Evolutionary conservation across 64 coral and sea anemone species (phyloP), one percentile per base, ranked within the genome.

Genomic region (Stichodactyla helianthus): DNA sequence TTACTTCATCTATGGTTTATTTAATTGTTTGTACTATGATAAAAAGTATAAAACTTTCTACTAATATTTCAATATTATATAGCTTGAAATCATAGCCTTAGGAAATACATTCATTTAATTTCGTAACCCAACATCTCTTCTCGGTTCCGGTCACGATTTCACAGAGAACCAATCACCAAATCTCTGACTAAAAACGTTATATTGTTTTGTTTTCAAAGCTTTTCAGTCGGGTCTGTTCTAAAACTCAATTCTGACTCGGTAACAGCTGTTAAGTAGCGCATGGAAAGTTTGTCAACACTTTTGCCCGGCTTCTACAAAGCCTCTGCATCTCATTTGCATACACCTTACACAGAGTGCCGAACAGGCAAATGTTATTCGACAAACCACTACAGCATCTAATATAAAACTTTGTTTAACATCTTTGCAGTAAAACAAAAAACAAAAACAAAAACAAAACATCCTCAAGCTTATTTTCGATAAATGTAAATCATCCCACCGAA

Each of bases 291-390:
- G 68, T 74, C 68, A 74, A 74, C 68, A 74, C 62, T 65, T 65
- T 60, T 22, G 19, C 62, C 62, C 18, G 35, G 35, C 35, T 65
- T 17, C 18, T 65, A 6, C 62, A 65, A 65, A 65, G 68, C 1
- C 68, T 44, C 68, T 23, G 68, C 68, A 27, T 74, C 25, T 74
- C n/a, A 74, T 74, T 31, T 74, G 68, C 68, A 74, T 74, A 74
- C n/a, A 13, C 20, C 10, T 23, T 27, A 31, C 25, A 74, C 25
- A 74, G 23, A 26, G 23, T 26, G 6, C 68, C 4, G 10, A 74
- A 44, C 35, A 44, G 35, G 26, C 68, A 74, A 74, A 74, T 28
- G 23, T 74, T 13, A 6, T 31, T 10, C 13, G 6, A 31, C 19
- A 18, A 23, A 9, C 20, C 20, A 7, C 18, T 22, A 44, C 35